phyloP scores from a whole-genome alignment of 2,797 vertebrate genomes.

The Melanotaenia parkinsoni region DNA sequence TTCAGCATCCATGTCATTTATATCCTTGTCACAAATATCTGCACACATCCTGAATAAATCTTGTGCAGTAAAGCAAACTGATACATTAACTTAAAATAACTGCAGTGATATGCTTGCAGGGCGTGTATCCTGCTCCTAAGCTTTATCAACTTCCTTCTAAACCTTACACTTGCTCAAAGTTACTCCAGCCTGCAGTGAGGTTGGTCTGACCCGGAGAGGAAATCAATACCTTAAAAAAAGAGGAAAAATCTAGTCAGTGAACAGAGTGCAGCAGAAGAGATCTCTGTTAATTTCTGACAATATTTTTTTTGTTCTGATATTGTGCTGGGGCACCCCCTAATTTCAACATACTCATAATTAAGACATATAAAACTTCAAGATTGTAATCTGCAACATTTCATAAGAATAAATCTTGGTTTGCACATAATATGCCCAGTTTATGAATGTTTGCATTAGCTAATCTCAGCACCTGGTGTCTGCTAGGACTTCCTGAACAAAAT shows the following conservation, averaged over 20 bases:
- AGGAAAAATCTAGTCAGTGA: neutral
- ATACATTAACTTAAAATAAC: constrained; percentile 57
- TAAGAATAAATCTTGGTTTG: constrained; percentile 61
- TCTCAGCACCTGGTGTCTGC: constrained; percentile 72
- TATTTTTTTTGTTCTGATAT: neutral
- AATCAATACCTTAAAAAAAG: constrained; percentile 17
- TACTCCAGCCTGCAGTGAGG: constrained; percentile 58
- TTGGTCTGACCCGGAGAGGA: constrained; percentile 25
- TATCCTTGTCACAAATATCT: constrained; percentile 52
- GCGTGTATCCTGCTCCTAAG: constrained; percentile 78
- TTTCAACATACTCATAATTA: neutral
- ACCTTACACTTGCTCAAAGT: constrained; percentile 60
- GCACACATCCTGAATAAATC: constrained; percentile 49
- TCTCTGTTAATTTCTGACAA: constrained; percentile 13
- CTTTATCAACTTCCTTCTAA: constrained; percentile 83
- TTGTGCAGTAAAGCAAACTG: constrained; percentile 50
- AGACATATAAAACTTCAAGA: neutral
- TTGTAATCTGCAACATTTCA: constrained; percentile 53
- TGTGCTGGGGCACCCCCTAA: neutral
- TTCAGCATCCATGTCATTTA: constrained; percentile 24
- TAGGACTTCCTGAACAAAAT: constrained; percentile 52
- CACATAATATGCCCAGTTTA: constrained; percentile 65
- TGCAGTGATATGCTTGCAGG: constrained; percentile 56
- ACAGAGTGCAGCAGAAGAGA: constrained; percentile 3
- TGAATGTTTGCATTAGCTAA: constrained; percentile 69